A percentile compares a stretch with the other conserved stretches of the same genome.
Conservation (phyloP, 2,797 vertebrate species). For the Dendrocincla tyrannina region DNA sequence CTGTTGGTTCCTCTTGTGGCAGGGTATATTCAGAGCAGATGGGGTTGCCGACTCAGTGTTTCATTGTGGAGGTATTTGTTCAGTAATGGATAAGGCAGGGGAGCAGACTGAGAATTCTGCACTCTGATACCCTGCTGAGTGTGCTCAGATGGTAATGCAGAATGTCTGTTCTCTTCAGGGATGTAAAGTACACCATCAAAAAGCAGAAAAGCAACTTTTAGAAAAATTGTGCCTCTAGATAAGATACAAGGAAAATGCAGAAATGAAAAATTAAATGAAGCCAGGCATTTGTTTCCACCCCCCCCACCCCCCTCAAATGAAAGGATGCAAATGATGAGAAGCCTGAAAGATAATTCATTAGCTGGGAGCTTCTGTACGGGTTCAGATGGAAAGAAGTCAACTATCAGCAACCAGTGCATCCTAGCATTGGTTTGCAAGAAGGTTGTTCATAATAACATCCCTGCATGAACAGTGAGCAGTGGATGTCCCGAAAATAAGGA, state of each 20-base stretch:
- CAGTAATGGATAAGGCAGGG: neutral
- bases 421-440: neutral
- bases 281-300: neutral
- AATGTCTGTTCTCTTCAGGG: neutral
- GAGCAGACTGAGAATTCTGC: neutral
- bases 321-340: neutral
- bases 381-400: neutral
- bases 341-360: neutral
- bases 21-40: neutral
- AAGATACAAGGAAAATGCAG: neutral
- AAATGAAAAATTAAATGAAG: neutral
- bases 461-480: neutral
- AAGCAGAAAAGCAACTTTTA: neutral
- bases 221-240: neutral
- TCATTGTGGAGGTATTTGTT: neutral
- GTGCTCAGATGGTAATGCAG: neutral
- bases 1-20: neutral
- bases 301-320: neutral
- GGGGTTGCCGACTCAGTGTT: neutral
- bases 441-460: neutral
- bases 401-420: neutral
- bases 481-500: conserved; percentile 3
- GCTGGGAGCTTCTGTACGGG: neutral
- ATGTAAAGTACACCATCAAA: neutral
- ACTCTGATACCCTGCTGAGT: neutral